phyloP scores from a whole-genome alignment of 2,797 vertebrate species.

The Momotus momota region DNA sequence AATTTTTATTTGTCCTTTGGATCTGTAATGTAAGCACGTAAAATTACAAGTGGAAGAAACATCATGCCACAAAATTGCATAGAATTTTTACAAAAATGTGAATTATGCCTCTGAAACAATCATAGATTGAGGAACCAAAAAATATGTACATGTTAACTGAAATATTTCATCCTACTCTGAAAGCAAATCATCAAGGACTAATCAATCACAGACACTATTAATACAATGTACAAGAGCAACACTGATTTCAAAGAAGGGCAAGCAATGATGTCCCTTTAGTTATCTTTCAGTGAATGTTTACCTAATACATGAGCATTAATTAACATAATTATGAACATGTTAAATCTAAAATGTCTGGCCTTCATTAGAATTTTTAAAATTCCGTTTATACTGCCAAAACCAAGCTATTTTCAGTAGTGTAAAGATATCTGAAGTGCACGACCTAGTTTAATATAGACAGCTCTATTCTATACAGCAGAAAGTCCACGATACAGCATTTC shows the following conservation, averaged over 20 bases:
- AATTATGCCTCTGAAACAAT: constrained; percentile 83
- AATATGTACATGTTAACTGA: constrained; percentile 82
- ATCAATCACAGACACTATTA: constrained; percentile 80
- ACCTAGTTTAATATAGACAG: constrained; percentile 87
- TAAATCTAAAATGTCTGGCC: constrained; percentile 79
- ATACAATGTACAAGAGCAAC: constrained; percentile 86
- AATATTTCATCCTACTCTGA: constrained; percentile 73
- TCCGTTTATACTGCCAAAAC: constrained; percentile 82
- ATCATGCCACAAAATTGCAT: constrained; percentile 92
- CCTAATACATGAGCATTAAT: constrained; percentile 81
- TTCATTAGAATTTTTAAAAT: constrained; percentile 82
- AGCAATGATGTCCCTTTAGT: constrained; percentile 85
- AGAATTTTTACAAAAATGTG: constrained; percentile 89
- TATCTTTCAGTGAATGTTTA: constrained; percentile 76
- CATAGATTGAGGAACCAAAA: constrained; percentile 77
- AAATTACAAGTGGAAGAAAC: constrained; percentile 89
- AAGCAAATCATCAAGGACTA: constrained; percentile 81
- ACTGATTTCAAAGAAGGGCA: constrained; percentile 90
- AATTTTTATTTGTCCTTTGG: constrained; percentile 87
- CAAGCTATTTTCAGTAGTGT: constrained; percentile 91
- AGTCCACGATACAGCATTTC: constrained; percentile 87
- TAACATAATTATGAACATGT: constrained; percentile 80
- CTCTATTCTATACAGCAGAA: constrained; percentile 85
- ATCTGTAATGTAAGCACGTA: constrained; percentile 87
- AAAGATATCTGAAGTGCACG: constrained; percentile 87